phyloP scores from a whole-genome alignment of 2,113 vertebrate genomes.

The Ictalurus furcatus region DNA sequence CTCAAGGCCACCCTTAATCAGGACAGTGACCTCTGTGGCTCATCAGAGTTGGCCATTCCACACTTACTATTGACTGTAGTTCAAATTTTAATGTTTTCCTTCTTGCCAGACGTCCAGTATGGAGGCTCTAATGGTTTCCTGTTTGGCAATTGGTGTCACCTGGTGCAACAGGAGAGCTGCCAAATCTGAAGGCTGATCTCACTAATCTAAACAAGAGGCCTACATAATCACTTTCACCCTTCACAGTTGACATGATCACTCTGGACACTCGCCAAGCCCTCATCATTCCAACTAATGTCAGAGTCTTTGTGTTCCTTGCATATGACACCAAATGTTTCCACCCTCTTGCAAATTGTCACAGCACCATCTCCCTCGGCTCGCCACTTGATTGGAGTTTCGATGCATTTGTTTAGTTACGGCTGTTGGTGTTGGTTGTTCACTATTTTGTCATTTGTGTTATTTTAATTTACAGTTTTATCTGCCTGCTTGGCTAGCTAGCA shows the following conservation, averaged over 20 bases:
- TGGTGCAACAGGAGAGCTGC: slow-evolving; percentile 15
- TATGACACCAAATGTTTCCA: slow-evolving; percentile 7
- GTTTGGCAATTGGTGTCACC: neutral
- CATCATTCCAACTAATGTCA: neutral
- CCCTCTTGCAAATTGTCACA: neutral
- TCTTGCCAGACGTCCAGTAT: neutral
- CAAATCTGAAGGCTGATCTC: slow-evolving; percentile 22
- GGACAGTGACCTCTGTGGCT: neutral
- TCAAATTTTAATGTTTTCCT: neutral
- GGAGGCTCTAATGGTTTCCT: neutral
- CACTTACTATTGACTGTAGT: neutral
- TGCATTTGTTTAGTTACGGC: neutral
- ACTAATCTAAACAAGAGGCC: slow-evolving; percentile 41
- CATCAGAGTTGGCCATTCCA: neutral
- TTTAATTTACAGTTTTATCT: neutral
- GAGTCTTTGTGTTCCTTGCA: neutral
- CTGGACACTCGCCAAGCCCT: neutral
- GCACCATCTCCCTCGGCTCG: neutral
- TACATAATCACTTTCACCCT: slow-evolving; percentile 3
- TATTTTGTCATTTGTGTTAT: neutral
- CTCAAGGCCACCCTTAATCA: neutral
- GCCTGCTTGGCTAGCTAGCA: neutral
- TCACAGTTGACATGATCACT: neutral
- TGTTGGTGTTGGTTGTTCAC: neutral
- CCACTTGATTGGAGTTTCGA: neutral